Percentiles rank a stretch among this genome's conserved stretches.
Conservation (phyloP, 2,113 vertebrate genomes). For the Corythornis cristatus region DNA sequence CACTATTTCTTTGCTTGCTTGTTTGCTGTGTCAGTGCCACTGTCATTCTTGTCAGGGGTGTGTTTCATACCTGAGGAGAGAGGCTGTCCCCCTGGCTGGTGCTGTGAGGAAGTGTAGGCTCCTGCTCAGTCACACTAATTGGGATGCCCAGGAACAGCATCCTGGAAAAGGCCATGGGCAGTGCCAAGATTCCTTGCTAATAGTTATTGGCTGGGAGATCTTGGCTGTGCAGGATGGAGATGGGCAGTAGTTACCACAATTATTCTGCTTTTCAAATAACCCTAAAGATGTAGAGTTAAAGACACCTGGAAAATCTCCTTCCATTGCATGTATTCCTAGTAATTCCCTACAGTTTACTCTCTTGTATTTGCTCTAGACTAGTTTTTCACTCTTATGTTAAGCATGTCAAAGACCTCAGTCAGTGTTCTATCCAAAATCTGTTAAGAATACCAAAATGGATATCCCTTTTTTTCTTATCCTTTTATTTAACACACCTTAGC, state of each 20-base stretch:
- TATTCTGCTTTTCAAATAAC: neutral
- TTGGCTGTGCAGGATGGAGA: neutral
- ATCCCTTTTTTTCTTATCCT: neutral
- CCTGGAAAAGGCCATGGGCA: neutral
- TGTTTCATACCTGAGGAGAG: neutral
- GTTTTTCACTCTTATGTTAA: neutral
- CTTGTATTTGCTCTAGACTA: neutral
- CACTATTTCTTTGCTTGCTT: neutral
- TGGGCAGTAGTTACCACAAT: neutral
- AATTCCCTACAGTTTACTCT: neutral
- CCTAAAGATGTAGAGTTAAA: neutral
- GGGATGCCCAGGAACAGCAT: neutral
- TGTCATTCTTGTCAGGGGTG: neutral
- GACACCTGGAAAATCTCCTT: neutral
- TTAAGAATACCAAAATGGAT: neutral
- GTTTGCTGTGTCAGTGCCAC: neutral
- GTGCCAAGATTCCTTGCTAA: neutral
- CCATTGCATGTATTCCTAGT: neutral
- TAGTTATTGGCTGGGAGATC: neutral
- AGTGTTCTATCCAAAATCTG: neutral
- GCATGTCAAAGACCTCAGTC: neutral
- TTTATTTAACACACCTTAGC: neutral
- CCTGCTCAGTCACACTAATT: neutral
- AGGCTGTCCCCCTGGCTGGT: neutral
- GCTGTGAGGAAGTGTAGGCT: neutral